Percentiles rank a stretch among this genome's conserved stretches.
phyloP scores from a whole-genome alignment of 2,113 vertebrate genomes.

The Pteruthius melanotis region DNA sequence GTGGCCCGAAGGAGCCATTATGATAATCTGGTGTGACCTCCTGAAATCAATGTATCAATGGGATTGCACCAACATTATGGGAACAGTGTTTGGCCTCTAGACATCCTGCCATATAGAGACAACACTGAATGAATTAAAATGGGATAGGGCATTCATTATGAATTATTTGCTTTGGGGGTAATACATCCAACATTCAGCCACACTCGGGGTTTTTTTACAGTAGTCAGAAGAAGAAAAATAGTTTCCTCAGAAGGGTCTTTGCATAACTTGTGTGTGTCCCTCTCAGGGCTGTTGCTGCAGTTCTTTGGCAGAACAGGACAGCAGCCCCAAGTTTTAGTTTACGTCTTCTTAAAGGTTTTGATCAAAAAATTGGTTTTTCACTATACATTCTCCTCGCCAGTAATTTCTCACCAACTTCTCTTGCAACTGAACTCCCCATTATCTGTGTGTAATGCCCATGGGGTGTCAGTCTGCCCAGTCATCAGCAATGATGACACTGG shows the following conservation, averaged over 20 bases:
- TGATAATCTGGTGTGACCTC: slow-evolving; percentile 55
- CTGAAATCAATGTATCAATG: slow-evolving; percentile 58
- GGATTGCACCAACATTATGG: slow-evolving; percentile 30
- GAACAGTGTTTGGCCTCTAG: slow-evolving; percentile 45
- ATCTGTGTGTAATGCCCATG: not conserved
- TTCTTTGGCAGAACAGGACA: not conserved
- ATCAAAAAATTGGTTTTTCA: not conserved
- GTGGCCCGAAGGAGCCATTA: slow-evolving; percentile 41
- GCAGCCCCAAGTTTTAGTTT: not conserved
- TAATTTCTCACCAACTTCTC: not conserved
- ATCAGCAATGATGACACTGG: accelerated
- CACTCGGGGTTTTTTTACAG: not conserved
- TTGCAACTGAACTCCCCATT: not conserved
- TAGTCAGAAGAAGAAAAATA: slow-evolving; percentile 24
- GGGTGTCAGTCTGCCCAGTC: not conserved
- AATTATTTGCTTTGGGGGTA: slow-evolving; percentile 31
- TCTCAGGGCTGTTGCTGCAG: not conserved
- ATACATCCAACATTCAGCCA: not conserved
- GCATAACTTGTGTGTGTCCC: not conserved
- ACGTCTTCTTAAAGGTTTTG: not conserved
- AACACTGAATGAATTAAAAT: slow-evolving; percentile 31
- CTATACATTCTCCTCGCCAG: not conserved
- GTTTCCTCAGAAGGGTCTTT: not conserved
- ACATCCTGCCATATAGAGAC: slow-evolving; percentile 13
- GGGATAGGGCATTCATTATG: slow-evolving; percentile 9